A percentile compares a stretch with the other conserved stretches of the same genome.
phyloP scores from a whole-genome alignment of 2,113 vertebrate species.

The Zosterops hypoxanthus region DNA sequence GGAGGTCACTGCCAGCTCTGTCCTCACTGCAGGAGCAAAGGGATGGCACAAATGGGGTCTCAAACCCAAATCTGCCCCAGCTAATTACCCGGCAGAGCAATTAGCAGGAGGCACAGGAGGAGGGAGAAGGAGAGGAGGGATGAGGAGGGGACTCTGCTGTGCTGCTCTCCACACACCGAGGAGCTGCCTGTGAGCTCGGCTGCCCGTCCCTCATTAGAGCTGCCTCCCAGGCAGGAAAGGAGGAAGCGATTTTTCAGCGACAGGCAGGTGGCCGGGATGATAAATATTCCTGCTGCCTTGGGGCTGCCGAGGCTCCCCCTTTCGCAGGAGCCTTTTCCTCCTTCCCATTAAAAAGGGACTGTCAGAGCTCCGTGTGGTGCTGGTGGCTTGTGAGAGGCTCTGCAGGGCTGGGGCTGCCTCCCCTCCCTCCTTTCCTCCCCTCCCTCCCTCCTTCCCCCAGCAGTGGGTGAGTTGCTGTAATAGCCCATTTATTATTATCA shows the following conservation, averaged over 20 bases:
- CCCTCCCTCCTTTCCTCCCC: not conserved
- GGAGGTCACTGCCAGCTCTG: not conserved
- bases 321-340: slow-evolving; percentile 7
- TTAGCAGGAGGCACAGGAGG: not conserved
- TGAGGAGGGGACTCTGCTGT: not conserved
- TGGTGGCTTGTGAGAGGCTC: not conserved
- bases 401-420: not conserved
- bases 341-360: not conserved
- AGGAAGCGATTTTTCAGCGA: slow-evolving; percentile 36
- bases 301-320: slow-evolving; percentile 19
- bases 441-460: not conserved
- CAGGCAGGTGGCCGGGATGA: slow-evolving; percentile 54
- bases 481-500: slow-evolving; percentile 43
- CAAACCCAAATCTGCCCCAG: not conserved
- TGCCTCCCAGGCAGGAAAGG: not conserved
- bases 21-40: not conserved
- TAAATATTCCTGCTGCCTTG: slow-evolving; percentile 35
- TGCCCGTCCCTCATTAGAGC: slow-evolving; percentile 37
- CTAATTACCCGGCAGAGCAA: slow-evolving; percentile 1
- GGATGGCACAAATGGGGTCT: not conserved
- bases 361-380: not conserved
- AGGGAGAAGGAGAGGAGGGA: not conserved
- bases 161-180: not conserved
- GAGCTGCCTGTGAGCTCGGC: not conserved
- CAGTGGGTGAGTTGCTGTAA: not conserved